Evolutionary conservation across 2,888 invertebrate species (phyloP).

Genomic region (Thyatira batis): DNA sequence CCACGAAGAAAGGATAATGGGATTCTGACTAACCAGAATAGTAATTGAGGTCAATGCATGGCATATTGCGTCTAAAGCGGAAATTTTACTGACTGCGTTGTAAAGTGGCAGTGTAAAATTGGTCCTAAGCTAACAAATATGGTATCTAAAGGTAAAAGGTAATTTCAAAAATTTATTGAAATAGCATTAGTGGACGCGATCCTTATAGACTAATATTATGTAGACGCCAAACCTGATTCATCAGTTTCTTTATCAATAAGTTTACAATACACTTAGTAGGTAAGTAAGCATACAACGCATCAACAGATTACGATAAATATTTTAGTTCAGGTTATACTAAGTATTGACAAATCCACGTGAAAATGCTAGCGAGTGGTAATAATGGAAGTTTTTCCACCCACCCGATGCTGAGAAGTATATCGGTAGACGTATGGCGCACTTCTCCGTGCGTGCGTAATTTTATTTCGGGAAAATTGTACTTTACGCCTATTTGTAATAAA

Average conservation of each 20-base stretch:
- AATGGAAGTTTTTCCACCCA: too few relatives aligned
- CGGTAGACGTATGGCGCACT: not conserved
- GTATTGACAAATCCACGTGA: too few relatives aligned
- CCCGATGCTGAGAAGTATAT: not conserved
- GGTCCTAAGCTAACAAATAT: slow-evolving; percentile 1
- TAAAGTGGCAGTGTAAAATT: not conserved
- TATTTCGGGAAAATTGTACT: not conserved
- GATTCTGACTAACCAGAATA: not conserved
- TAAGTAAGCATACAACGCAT: too few relatives aligned
- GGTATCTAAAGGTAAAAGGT: not conserved
- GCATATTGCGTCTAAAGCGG: not conserved
- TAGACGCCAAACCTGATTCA: too few relatives aligned
- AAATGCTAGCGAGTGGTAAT: too few relatives aligned
- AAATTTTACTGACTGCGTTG: slow-evolving; percentile 1
- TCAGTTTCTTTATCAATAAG: too few relatives aligned
- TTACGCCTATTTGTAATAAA: not conserved
- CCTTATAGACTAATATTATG: too few relatives aligned
- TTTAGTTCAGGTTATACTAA: too few relatives aligned
- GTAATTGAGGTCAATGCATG: not conserved
- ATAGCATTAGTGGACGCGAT: too few relatives aligned
- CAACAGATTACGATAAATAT: too few relatives aligned
- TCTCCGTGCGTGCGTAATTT: not conserved
- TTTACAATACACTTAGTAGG: too few relatives aligned
- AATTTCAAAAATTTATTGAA: not conserved
- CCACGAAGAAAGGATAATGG: not conserved